These are phyloP conservation scores for Lycopodina hypogea DNA, from an alignment of 37 sponge, comb jelly and placozoan genomes.

Conservation along the genomic window DNA sequence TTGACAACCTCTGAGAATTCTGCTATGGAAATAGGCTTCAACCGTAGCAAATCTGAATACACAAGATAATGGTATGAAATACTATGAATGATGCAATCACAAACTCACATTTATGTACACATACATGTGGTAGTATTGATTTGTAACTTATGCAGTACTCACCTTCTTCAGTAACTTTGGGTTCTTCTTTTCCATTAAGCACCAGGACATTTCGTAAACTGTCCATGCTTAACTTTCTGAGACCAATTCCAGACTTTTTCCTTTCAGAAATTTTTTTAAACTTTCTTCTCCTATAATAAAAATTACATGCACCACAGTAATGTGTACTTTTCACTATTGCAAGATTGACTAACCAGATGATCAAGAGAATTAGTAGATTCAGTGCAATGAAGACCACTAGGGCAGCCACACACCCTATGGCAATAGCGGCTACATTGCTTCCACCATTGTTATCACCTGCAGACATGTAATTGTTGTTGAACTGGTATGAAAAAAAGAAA, in stretches of 20 bases:
- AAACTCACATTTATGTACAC: neutral
- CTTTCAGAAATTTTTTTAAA: neutral
- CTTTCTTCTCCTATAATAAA: neutral
- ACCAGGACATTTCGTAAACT: too few relatives aligned
- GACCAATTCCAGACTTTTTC: neutral
- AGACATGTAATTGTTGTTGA: too few relatives aligned
- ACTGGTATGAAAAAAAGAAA: too few relatives aligned
- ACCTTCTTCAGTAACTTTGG: neutral
- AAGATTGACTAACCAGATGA: too few relatives aligned
- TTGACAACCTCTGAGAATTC: slow-evolving; percentile 54
- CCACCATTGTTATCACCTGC: too few relatives aligned
- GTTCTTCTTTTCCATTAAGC: neutral
- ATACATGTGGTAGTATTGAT: neutral
- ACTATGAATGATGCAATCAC: neutral
- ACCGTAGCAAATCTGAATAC: neutral
- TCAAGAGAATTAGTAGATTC: too few relatives aligned
- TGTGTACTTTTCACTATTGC: too few relatives aligned
- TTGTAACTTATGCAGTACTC: neutral
- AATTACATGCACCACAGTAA: too few relatives aligned
- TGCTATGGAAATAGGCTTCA: slow-evolving; percentile 30
- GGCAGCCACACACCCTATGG: too few relatives aligned
- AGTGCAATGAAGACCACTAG: too few relatives aligned
- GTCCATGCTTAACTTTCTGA: too few relatives aligned
- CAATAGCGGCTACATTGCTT: too few relatives aligned
- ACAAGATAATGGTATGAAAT: neutral